Conservation (phyloP, 1,140 invertebrate species). For the Eumeta japonica region DNA sequence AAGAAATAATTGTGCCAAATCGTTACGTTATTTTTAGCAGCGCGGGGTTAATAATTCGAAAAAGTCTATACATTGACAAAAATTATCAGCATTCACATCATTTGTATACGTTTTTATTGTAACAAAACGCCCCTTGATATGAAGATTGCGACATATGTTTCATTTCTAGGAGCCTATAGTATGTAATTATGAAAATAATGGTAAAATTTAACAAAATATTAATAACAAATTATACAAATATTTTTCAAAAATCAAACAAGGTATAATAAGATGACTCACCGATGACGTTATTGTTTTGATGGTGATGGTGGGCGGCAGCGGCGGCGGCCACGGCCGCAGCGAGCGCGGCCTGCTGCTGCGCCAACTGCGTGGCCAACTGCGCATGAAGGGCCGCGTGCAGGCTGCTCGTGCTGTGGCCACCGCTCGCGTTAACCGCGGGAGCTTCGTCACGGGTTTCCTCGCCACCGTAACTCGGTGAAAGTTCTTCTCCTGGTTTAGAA, state of each 20-base stretch:
- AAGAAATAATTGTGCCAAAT: no score
- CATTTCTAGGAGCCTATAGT: no score
- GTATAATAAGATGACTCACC: slow-evolving; percentile 14
- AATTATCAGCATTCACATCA: no score
- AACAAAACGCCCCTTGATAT: no score
- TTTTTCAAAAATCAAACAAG: background rate
- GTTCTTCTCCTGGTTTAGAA: slow-evolving; percentile 43
- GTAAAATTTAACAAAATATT: no score
- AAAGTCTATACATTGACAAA: no score
- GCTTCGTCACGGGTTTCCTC: slow-evolving; percentile 27
- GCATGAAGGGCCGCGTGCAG: slow-evolving; percentile 59
- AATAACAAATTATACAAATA: background rate
- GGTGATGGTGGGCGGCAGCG: slow-evolving; percentile 40
- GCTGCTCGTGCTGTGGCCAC: slow-evolving; percentile 50
- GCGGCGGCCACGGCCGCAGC: slow-evolving; percentile 42
- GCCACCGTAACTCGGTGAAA: slow-evolving; percentile 27
- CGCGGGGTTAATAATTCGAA: no score
- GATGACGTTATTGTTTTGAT: slow-evolving; percentile 51
- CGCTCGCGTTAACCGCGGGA: slow-evolving; percentile 11
- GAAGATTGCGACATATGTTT: no score
- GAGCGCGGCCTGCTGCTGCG: slow-evolving; percentile 56
- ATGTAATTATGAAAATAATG: no score
- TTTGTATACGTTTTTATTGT: no score
- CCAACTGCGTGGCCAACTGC: slow-evolving; percentile 58
- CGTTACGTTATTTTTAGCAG: no score